These are phyloP conservation scores for Plebejus argus DNA, from an alignment of 2,888 invertebrate species.

Conservation along the genomic window DNA sequence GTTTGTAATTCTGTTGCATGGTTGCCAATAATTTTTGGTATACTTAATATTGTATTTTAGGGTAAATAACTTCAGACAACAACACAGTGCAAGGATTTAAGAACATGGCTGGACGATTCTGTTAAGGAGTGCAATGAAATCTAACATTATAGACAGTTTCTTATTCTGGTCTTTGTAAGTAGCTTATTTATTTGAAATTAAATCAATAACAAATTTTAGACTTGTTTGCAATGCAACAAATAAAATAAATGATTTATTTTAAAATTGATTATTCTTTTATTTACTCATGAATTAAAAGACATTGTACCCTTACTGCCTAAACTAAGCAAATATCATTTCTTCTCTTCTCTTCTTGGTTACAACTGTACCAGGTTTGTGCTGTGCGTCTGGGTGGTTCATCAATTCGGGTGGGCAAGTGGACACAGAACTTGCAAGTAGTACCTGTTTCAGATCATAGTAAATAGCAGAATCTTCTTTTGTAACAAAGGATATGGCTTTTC, in stretches of 20 bases:
- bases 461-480: slow-evolving; percentile 97
- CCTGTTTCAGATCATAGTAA: slow-evolving; percentile 98
- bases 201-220: neutral
- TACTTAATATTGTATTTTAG: neutral
- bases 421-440: slow-evolving; percentile 92
- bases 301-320: slow-evolving; percentile 29
- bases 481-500: slow-evolving; percentile 96
- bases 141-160: neutral
- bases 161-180: neutral
- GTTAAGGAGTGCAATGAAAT: neutral
- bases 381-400: slow-evolving; percentile 98
- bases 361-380: slow-evolving; percentile 97
- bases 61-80: neutral
- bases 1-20: neutral
- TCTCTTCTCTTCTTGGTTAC: slow-evolving; percentile 96
- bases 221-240: neutral
- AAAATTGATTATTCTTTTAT: neutral
- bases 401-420: slow-evolving; percentile 98
- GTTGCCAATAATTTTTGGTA: too few relatives aligned
- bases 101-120: neutral
- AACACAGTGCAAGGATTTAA: neutral
- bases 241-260: neutral
- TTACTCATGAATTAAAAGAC: neutral
- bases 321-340: slow-evolving; percentile 93
- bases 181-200: neutral